phyloP scores from a whole-genome alignment of 1,140 invertebrate genomes.

The Bombus haemorrhoidalis region DNA sequence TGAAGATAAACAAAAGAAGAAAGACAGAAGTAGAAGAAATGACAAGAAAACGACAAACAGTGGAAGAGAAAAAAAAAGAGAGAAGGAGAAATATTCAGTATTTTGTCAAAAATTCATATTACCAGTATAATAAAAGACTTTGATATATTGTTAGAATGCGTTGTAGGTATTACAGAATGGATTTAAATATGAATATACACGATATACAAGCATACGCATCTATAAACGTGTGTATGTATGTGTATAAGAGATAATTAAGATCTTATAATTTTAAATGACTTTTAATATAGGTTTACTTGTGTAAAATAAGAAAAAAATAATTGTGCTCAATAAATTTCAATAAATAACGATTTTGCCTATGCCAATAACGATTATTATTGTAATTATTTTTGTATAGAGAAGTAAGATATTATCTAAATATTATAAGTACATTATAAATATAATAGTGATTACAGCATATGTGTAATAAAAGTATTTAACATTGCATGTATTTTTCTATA shows the following conservation, averaged over 20 bases:
- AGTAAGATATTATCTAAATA: constrained; percentile 52
- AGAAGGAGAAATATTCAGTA: constrained; percentile 66
- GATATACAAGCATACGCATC: constrained; percentile 65
- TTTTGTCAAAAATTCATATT: constrained; percentile 71
- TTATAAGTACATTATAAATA: constrained; percentile 45
- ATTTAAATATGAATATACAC: constrained; percentile 68
- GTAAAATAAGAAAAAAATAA: constrained; percentile 70
- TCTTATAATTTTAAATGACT: constrained; percentile 71
- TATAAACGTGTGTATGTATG: constrained; percentile 67
- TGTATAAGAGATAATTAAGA: constrained; percentile 67
- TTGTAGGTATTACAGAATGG: constrained; percentile 67
- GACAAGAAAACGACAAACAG: not conserved
- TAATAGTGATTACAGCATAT: constrained; percentile 39
- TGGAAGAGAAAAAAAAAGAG: not conserved
- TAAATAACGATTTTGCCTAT: constrained; percentile 76
- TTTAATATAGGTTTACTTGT: constrained; percentile 73
- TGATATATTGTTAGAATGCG: constrained; percentile 70
- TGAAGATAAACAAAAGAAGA: not conserved
- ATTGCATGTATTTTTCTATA: constrained; percentile 28
- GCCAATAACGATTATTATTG: constrained; percentile 70
- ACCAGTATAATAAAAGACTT: constrained; percentile 69
- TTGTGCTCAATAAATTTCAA: constrained; percentile 76
- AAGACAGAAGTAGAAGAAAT: not conserved
- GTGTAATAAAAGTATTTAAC: constrained; percentile 53
- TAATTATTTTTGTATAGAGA: constrained; percentile 63